phyloP scores from a whole-genome alignment of 2,888 invertebrate genomes.

The Cephus pulcher region DNA sequence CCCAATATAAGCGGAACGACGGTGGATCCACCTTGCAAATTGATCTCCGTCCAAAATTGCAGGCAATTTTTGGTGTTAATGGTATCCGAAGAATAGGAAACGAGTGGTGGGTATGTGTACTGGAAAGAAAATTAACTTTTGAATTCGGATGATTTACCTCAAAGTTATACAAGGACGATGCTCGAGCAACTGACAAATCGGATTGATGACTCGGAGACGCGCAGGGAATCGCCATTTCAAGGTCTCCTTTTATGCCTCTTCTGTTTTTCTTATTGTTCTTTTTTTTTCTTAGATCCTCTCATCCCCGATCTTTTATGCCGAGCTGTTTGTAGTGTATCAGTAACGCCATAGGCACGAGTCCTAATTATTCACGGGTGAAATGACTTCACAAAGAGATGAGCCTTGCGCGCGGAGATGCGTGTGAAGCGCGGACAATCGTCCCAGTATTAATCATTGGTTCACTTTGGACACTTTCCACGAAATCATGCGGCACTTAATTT shows the following conservation, averaged over 20 bases:
- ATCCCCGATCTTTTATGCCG: conserved; percentile 31
- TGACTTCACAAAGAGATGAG: conserved; percentile 8
- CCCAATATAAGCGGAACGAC: not conserved
- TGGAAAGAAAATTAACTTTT: too few relatives aligned
- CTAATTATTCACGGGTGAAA: conserved; percentile 48
- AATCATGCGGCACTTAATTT: not conserved
- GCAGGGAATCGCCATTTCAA: conserved; percentile 51
- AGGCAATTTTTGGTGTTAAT: not conserved
- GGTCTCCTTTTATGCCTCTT: conserved; percentile 36
- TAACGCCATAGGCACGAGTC: conserved; percentile 35
- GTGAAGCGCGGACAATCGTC: not conserved
- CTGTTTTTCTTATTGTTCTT: conserved; percentile 30
- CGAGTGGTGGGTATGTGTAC: not conserved
- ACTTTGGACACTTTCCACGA: not conserved
- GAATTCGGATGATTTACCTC: not conserved
- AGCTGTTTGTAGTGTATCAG: conserved; percentile 22
- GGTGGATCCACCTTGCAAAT: not conserved
- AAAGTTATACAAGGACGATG: not conserved
- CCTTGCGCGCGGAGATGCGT: not conserved
- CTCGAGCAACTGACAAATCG: not conserved
- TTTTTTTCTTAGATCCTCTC: not conserved
- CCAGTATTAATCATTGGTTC: not conserved
- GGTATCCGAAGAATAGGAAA: not conserved
- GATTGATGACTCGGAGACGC: conserved; percentile 26
- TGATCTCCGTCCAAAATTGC: not conserved